Evolutionary conservation across 2,113 vertebrate species (phyloP).

Genomic region (Paramormyrops kingsleyae): DNA sequence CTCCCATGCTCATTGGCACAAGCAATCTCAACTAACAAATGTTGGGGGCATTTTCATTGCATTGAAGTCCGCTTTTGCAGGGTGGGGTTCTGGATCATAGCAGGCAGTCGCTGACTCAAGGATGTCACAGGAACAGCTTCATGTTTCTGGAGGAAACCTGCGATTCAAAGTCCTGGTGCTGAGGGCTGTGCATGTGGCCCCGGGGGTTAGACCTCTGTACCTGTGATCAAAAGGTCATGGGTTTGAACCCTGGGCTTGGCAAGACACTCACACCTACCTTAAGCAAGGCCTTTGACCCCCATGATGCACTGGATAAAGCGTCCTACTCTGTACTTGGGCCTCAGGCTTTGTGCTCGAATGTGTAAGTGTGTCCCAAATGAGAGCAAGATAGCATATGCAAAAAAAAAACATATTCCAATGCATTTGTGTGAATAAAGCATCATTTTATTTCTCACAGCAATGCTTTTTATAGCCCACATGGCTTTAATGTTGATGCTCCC

Average conservation of each 20-base stretch:
- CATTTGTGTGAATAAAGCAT: not conserved
- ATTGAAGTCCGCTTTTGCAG: not conserved
- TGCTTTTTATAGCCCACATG: not conserved
- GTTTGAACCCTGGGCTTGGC: not conserved
- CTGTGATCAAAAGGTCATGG: not conserved
- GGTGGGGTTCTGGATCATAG: not conserved
- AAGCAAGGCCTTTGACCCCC: not conserved
- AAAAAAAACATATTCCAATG: not conserved
- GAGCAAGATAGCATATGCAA: not conserved
- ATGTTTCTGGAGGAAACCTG: not conserved
- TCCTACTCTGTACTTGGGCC: not conserved
- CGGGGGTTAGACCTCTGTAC: not conserved
- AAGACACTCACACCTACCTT: not conserved
- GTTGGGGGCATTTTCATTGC: not conserved
- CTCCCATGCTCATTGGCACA: not conserved
- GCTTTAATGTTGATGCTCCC: slow-evolving; percentile 29
- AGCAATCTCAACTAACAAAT: not conserved
- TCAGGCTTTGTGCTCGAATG: not conserved
- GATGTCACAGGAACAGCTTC: not conserved
- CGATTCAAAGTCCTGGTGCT: not conserved
- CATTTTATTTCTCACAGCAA: not conserved
- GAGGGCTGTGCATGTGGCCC: not conserved
- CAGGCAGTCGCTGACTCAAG: not conserved
- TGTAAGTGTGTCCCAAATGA: not conserved
- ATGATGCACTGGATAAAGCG: not conserved